A percentile compares a stretch with the other conserved stretches of the same genome.
Evolutionary conservation across 2,113 vertebrate genomes (phyloP).

Genomic region (Hippocampus mohnikei): DNA sequence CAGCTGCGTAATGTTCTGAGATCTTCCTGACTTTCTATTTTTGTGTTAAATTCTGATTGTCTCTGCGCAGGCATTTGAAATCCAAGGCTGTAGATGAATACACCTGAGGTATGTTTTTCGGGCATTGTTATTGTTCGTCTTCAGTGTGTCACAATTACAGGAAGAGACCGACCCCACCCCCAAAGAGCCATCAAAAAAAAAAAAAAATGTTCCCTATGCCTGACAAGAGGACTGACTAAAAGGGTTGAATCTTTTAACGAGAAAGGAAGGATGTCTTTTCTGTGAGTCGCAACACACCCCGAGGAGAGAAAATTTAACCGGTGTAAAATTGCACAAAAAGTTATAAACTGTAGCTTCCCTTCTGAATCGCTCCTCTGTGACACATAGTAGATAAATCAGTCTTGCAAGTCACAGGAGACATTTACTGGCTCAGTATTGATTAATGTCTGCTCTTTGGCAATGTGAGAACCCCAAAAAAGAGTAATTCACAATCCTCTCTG

Average conservation of each 20-base stretch:
- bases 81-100: not conserved
- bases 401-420: constrained; percentile 36
- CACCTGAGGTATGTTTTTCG: not conserved
- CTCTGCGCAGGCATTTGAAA: not conserved
- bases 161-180: constrained; percentile 3
- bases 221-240: not conserved
- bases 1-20: not conserved
- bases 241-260: not conserved
- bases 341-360: not conserved
- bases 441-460: constrained; percentile 41
- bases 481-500: constrained; percentile 10
- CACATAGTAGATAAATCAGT: constrained; percentile 47
- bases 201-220: not conserved
- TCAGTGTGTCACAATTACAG: constrained; percentile 3
- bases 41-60: not conserved
- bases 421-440: constrained; percentile 48
- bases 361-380: constrained; percentile 13
- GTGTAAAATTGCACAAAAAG: not conserved
- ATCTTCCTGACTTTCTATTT: not conserved
- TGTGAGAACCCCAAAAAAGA: constrained; percentile 20
- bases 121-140: not conserved
- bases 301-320: not conserved
- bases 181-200: not conserved
- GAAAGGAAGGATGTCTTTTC: not conserved
- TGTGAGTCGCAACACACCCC: not conserved